Evolutionary conservation across 2,888 invertebrate genomes (phyloP), one percentile per base, ranked within the genome.

Genomic region (Homarus gammarus): DNA sequence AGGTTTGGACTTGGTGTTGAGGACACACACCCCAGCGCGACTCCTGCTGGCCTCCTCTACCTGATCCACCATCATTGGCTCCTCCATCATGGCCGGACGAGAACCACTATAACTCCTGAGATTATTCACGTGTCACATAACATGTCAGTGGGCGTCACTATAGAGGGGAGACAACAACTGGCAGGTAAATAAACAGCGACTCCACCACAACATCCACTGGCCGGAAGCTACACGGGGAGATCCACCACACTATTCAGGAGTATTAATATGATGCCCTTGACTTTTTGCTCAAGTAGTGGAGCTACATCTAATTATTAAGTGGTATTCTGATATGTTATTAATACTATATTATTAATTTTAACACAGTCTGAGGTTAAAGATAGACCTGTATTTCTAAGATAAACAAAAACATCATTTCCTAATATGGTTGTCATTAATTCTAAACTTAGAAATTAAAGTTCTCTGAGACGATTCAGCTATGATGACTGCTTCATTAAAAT

Each of bases 1-100:
- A 75, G 97, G 96, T 84, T 96, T 96, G 93, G 96, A 95, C 95
- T 98, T 98, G 68, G 94, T 93, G 81, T 92, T 92, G 27, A 94
- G 91, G 95, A 78, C 64, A 64, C 89, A 86, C 15, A 73, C 73
- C 2, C 73, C 81, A 1, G 44, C 49, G 10, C 77, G 64, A 12
- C 49, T 61, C 51, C 27, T 49, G 56, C 40, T 38, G 12, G 33
- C 84, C 18, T 79, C 70, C 2, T 75, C 70, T 44, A 40, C 72
- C 40, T 73, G 40, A 40, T 89, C 89, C 33, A 89, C 89, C 89
- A 89, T 84, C 89, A 89, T 89, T 22, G 89, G 89, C 61, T 89
- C 89, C 72, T 84, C 87, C 87, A 82, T 82, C 31, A 72, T 73
- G 6, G 12, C 70, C 12, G 61, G 33, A 38, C 44, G 15, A 27